phyloP scores from a whole-genome alignment of 1,140 invertebrate genomes.

The Hypothenemus hampei region DNA sequence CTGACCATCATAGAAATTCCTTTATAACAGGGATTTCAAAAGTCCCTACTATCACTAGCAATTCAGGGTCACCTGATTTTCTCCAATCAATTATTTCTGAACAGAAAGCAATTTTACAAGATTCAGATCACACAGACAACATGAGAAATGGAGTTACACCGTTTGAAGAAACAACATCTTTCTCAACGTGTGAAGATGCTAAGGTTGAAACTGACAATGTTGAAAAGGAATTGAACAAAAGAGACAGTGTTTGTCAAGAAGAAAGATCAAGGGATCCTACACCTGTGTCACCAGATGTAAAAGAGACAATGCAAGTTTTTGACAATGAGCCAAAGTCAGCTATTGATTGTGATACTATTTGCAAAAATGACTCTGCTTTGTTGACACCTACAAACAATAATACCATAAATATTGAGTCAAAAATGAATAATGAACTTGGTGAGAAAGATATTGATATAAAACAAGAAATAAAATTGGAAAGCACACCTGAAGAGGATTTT shows the following conservation, averaged over 20 bases:
- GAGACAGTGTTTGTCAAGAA: neutral
- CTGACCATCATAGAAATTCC: conserved; percentile 13
- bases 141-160: neutral
- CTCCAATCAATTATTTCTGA: conserved; percentile 18
- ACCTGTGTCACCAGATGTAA: conserved; percentile 7
- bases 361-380: conserved; percentile 16
- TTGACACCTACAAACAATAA: conserved; percentile 22
- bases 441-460: neutral
- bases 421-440: conserved; percentile 28
- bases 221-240: neutral
- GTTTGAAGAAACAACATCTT: neutral
- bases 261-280: conserved; percentile 1
- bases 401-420: conserved; percentile 25
- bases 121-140: neutral
- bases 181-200: neutral
- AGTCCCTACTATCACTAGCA: conserved; percentile 9
- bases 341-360: conserved; percentile 33
- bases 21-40: conserved; percentile 21
- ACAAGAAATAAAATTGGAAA: neutral
- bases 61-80: conserved; percentile 19
- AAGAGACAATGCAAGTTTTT: conserved; percentile 14
- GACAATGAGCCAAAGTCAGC: conserved; percentile 21
- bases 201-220: neutral
- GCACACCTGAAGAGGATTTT: conserved; percentile 9
- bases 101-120: conserved; percentile 17